phyloP scores from a whole-genome alignment of 2,888 invertebrate genomes.

The Melipona bicolor region DNA sequence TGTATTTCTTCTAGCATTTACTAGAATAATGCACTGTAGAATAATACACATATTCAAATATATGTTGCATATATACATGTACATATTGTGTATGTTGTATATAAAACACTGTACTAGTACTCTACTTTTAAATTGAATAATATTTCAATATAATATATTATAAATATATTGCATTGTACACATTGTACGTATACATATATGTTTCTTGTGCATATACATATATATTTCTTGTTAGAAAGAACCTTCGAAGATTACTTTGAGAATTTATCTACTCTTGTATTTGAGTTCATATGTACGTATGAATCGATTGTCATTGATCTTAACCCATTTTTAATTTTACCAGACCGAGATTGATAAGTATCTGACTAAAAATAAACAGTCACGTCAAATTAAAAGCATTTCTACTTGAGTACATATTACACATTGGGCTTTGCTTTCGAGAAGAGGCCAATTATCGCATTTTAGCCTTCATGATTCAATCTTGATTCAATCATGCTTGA shows the following conservation, averaged over 20 bases:
- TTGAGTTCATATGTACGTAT: neutral
- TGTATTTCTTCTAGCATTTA: too few species aligned
- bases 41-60: too few species aligned
- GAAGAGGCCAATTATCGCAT: neutral
- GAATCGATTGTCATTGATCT: constrained; percentile 70
- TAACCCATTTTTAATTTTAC: constrained; percentile 77
- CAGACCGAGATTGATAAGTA: constrained; percentile 43
- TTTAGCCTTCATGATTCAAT: neutral
- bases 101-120: too few species aligned
- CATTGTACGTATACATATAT: neutral
- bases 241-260: too few species aligned
- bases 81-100: too few species aligned
- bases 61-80: too few species aligned
- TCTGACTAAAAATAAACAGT: neutral
- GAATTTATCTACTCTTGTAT: neutral
- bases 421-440: neutral
- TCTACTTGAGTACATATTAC: neutral
- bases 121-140: too few species aligned
- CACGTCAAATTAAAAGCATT: constrained; percentile 5
- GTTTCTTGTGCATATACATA: neutral
- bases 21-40: too few species aligned
- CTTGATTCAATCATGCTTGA: neutral
- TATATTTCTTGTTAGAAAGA: neutral
- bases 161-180: too few species aligned
- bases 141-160: too few species aligned